These are phyloP conservation scores for Brachycybe producta DNA, from an alignment of 2,888 invertebrate genomes.

Conservation along the genomic window DNA sequence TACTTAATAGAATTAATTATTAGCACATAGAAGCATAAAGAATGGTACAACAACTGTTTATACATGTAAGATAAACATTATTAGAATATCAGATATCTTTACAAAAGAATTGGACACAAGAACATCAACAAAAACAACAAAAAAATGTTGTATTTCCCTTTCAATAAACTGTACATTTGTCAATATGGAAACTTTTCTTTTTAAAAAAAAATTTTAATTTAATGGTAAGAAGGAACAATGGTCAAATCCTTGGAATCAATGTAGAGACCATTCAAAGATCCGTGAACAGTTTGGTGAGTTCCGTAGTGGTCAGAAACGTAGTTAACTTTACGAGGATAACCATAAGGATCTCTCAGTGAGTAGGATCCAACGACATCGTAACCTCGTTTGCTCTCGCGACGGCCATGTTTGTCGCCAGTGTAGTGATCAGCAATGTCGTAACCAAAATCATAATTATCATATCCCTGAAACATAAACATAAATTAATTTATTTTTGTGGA, in stretches of 20 bases:
- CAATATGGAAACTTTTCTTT: too few species aligned
- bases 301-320: slow-evolving; percentile 18
- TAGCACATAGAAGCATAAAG: too few species aligned
- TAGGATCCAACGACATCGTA: slow-evolving; percentile 13
- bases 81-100: too few species aligned
- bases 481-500: too few species aligned
- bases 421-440: slow-evolving; percentile 15
- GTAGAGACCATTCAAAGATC: slow-evolving; percentile 16
- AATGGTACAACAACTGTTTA: too few species aligned
- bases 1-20: too few species aligned
- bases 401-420: slow-evolving; percentile 17
- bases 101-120: too few species aligned
- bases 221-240: slow-evolving; percentile 8
- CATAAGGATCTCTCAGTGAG: slow-evolving; percentile 8
- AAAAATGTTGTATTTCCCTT: too few species aligned
- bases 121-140: too few species aligned
- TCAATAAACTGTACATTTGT: too few species aligned
- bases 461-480: slow-evolving; percentile 15
- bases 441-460: slow-evolving; percentile 18
- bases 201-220: too few species aligned
- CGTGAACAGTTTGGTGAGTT: slow-evolving; percentile 14
- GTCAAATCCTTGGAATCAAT: slow-evolving; percentile 11
- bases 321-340: slow-evolving; percentile 12
- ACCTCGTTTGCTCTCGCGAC: slow-evolving; percentile 13
- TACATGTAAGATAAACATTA: too few species aligned